Evolutionary conservation across 2,113 vertebrate species (phyloP).

Genomic region (Pedetes capensis): DNA sequence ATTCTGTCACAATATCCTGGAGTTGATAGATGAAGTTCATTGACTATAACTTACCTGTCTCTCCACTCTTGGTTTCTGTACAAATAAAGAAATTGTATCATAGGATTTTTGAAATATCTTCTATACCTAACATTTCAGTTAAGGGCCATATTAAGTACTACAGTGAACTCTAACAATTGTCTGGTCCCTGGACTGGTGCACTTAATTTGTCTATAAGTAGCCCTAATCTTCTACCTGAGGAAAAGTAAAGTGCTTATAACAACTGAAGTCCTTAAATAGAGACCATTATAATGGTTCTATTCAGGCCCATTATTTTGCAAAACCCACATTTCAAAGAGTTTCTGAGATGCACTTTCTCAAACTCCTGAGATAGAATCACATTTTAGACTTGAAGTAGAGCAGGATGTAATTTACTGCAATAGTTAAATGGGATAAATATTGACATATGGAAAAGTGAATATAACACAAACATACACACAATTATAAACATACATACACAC

Average conservation of each 20-base stretch:
- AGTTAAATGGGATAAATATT: neutral
- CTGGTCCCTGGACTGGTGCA: neutral
- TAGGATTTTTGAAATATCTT: neutral
- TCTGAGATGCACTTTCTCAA: neutral
- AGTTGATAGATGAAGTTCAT: neutral
- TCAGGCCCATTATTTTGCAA: neutral
- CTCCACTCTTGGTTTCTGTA: neutral
- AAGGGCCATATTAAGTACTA: neutral
- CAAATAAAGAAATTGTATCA: neutral
- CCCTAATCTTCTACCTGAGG: neutral
- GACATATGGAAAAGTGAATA: neutral
- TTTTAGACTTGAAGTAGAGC: neutral
- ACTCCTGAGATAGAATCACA: neutral
- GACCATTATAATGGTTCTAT: neutral
- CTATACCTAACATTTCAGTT: neutral
- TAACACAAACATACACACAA: neutral
- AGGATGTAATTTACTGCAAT: neutral
- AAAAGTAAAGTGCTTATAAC: neutral
- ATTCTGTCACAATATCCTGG: neutral
- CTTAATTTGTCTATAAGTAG: neutral
- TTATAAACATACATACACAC: neutral
- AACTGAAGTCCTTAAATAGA: neutral
- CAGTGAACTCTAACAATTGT: neutral
- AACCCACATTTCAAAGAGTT: neutral
- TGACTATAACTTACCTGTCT: neutral